Percentiles rank a stretch among this genome's conserved stretches.
Conservation (phyloP, 2,113 vertebrate species). For the Antigone vipio region DNA sequence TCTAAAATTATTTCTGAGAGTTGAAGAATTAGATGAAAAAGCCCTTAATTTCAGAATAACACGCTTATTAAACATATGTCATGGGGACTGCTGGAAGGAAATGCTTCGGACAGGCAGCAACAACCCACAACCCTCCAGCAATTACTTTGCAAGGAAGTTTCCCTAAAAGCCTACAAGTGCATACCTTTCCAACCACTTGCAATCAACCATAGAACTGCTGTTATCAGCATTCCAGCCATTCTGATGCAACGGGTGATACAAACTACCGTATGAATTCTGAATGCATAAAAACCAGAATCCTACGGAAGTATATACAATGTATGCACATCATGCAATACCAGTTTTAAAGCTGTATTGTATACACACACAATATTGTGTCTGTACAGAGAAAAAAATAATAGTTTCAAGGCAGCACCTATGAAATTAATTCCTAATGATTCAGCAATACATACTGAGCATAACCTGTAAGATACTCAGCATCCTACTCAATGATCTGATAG, state of each 20-base stretch:
- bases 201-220: background rate
- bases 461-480: background rate
- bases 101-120: background rate
- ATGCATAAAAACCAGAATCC: background rate
- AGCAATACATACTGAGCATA: background rate
- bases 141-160: background rate
- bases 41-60: background rate
- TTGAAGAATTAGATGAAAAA: background rate
- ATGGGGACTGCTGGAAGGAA: background rate
- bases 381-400: background rate
- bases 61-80: background rate
- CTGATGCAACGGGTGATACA: background rate
- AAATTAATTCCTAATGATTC: background rate
- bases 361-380: background rate
- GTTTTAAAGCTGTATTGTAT: background rate
- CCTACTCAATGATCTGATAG: background rate
- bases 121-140: background rate
- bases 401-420: background rate
- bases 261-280: background rate
- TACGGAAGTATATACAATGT: accelerated
- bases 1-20: background rate
- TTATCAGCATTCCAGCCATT: background rate
- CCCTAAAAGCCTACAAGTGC: background rate
- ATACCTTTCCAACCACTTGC: background rate
- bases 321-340: background rate